These are phyloP conservation scores for Chiloscyllium plagiosum DNA, from an alignment of 2,113 vertebrate genomes.

Conservation along the genomic window DNA sequence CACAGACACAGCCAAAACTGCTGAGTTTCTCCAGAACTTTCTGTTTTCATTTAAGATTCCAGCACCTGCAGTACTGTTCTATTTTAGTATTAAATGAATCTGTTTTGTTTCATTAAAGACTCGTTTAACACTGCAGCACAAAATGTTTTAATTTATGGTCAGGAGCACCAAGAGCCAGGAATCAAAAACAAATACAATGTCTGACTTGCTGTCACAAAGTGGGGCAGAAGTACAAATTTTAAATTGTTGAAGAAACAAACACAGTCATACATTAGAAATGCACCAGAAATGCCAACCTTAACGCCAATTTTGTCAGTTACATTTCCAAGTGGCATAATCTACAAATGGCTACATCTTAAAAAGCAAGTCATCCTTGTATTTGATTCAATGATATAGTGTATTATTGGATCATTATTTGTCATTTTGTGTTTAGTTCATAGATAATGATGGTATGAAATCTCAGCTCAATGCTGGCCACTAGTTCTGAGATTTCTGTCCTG, in stretches of 20 bases:
- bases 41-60: too few relatives aligned
- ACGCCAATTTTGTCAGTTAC: constrained; percentile 25
- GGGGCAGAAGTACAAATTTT: background rate
- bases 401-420: constrained; percentile 6
- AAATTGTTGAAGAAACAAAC: background rate
- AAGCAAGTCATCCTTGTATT: background rate
- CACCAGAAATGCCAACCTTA: background rate
- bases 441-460: background rate
- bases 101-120: background rate
- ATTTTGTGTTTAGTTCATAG: background rate
- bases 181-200: background rate
- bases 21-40: too few relatives aligned
- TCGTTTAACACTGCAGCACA: background rate
- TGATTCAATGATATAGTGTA: background rate
- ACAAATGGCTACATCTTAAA: constrained; percentile 20
- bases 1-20: too few relatives aligned
- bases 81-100: background rate
- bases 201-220: background rate
- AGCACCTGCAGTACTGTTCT: too few relatives aligned
- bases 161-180: background rate
- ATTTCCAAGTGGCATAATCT: constrained; percentile 25
- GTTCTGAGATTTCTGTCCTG: background rate
- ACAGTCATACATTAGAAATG: background rate
- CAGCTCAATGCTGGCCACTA: background rate
- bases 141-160: background rate